These are phyloP conservation scores for Zoanthus gigantus DNA, from an alignment of 92 coral and sea anemone genomes.

Conservation along the genomic window DNA sequence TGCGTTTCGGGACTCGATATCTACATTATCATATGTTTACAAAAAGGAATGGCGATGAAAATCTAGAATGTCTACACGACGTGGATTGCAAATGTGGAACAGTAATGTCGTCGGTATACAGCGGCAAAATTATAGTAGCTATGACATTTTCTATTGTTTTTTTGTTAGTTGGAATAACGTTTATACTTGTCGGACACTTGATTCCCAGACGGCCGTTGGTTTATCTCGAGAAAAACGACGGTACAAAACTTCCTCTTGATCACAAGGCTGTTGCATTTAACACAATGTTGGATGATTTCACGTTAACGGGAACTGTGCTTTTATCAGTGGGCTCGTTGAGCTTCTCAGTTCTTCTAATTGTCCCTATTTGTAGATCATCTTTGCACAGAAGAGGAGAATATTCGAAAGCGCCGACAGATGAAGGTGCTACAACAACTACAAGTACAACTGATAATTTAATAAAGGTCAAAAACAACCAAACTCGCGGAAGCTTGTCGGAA, in stretches of 20 bases:
- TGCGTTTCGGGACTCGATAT: conserved; percentile 98
- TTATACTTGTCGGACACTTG: conserved; percentile 91
- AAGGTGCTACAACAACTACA: conserved; percentile 22
- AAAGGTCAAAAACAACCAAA: conserved; percentile 44
- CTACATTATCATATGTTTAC: conserved; percentile 97
- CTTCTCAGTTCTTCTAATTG: conserved; percentile 82
- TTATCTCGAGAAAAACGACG: conserved; percentile 85
- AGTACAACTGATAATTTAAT: conserved; percentile 1
- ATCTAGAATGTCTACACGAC: conserved; percentile 80
- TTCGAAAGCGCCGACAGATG: conserved; percentile 82
- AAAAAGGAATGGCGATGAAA: conserved; percentile 78
- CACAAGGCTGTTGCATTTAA: conserved; percentile 84
- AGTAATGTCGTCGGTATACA: conserved; percentile 82
- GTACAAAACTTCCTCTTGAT: conserved; percentile 79
- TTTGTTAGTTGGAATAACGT: conserved; percentile 87
- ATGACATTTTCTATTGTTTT: conserved; percentile 75
- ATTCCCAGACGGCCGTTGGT: conserved; percentile 87
- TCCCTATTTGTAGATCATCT: conserved; percentile 82
- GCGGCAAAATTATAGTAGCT: conserved; percentile 79
- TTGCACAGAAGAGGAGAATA: conserved; percentile 78
- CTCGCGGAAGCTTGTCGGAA: conserved; percentile 20
- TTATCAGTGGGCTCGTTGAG: conserved; percentile 83
- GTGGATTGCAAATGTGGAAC: conserved; percentile 85
- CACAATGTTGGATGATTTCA: conserved; percentile 90
- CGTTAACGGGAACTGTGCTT: conserved; percentile 86